Evolutionary conservation across 2,113 vertebrate genomes (phyloP), one percentile per base, ranked within the genome.

Genomic region (Egretta garzetta): DNA sequence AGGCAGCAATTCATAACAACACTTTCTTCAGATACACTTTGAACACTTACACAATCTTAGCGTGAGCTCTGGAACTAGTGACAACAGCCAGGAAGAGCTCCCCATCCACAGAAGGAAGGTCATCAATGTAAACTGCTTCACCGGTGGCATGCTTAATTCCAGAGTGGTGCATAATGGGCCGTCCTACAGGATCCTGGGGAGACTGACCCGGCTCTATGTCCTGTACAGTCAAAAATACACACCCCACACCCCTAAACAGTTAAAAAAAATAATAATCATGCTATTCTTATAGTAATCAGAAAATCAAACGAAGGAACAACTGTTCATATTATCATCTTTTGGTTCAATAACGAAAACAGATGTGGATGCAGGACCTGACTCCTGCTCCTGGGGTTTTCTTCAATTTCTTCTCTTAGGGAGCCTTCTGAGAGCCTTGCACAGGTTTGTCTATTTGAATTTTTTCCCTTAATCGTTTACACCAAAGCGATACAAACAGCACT

Each of bases 41-140:
- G 15, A 82, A 79, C 63, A 98, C 98, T 98, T 98, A 99, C 99
- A 97, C 81, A 96, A 99, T 99, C 93, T 98, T 98, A 64, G 98
- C 99, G 45, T 99, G 98, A 28, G 99, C 98, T 95, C 97, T 98
- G 71, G 99, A 98, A 95, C 99, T 99, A 76, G 99, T 99, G 96
- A 99, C 98, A 3, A 99, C 62, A 63, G 96, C 97, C 94, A 99
- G 91, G 93, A 97, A 98, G 39, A 99, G 98, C 97, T 99, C 99
- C 45, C 98, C 98, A 15, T 99, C 98, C 23, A 97, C 97, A 20
- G 37, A 80, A 35, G 98, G 99, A 39, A 99, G 97, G 96, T 99
- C 99, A 74, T 99, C 99, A 22, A 98, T 97, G 94, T 99, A 99
- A 30, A 98, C 63, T 0, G 99, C 99, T 95, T 99, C 99, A 4